Conservation (phyloP, 2,888 invertebrate genomes). For the Euplexia lucipara region DNA sequence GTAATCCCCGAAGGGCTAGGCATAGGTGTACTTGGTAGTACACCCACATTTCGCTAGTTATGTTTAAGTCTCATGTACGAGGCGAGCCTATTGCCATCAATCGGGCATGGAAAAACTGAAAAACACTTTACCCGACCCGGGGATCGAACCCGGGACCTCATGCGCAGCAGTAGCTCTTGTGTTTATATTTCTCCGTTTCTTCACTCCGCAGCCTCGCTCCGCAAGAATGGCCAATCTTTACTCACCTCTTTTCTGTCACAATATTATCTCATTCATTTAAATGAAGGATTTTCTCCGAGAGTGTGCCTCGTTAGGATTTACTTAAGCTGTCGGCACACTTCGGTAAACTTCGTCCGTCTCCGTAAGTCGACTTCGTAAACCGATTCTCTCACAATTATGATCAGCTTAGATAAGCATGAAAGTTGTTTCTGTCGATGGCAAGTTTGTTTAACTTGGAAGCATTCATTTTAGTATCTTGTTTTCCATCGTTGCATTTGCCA, state of each 20-base stretch:
- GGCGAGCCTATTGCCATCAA: too few species aligned
- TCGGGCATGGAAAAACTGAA: too few species aligned
- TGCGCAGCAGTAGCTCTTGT: too few species aligned
- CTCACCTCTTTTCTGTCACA: slow-evolving; percentile 2
- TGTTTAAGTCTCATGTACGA: too few species aligned
- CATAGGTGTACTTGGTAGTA: too few species aligned
- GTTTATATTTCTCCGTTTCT: too few species aligned
- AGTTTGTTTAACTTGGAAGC: slow-evolving; percentile 11
- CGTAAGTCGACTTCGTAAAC: slow-evolving; percentile 47
- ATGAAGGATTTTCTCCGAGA: slow-evolving; percentile 15
- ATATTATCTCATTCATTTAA: slow-evolving; percentile 33
- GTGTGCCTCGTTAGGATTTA: slow-evolving; percentile 40
- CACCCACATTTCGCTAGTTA: too few species aligned
- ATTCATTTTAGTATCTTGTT: slow-evolving; percentile 21
- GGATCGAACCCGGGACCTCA: too few species aligned
- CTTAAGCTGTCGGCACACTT: slow-evolving; percentile 24
- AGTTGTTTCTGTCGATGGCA: slow-evolving; percentile 24
- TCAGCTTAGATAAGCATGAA: slow-evolving; percentile 32
- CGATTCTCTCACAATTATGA: slow-evolving; percentile 45
- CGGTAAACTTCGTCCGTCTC: slow-evolving; percentile 24
- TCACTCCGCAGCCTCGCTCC: too few species aligned
- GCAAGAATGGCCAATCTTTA: too few species aligned
- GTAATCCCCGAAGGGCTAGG: too few species aligned
- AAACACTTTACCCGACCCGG: too few species aligned
- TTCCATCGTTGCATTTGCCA: slow-evolving; percentile 13